These are phyloP conservation scores for Pyrrhosoma nymphula DNA, from an alignment of 2,888 invertebrate genomes.

Conservation along the genomic window DNA sequence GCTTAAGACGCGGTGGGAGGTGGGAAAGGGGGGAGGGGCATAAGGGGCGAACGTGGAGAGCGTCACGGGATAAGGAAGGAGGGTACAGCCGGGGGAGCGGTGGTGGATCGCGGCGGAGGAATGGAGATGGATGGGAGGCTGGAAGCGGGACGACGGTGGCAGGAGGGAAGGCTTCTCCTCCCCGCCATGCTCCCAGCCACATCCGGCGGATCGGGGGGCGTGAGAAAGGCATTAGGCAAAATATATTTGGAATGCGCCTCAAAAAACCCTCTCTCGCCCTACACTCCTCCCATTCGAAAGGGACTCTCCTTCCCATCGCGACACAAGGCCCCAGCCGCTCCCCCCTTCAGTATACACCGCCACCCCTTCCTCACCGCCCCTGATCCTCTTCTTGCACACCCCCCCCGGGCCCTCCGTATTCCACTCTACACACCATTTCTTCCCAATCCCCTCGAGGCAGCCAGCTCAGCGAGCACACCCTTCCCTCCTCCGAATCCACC, in stretches of 20 bases:
- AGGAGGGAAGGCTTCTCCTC: not conserved
- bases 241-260: slow-evolving; percentile 65
- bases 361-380: not conserved
- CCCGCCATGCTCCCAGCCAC: slow-evolving; percentile 30
- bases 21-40: not conserved
- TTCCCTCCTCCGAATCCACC: not conserved
- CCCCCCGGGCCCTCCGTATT: not conserved
- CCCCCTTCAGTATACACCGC: not conserved
- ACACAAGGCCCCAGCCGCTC: not conserved
- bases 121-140: slow-evolving; percentile 22
- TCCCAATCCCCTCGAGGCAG: slow-evolving; percentile 44
- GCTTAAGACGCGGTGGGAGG: not conserved
- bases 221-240: slow-evolving; percentile 66
- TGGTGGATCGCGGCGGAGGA: not conserved
- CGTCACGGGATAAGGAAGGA: not conserved
- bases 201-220: slow-evolving; percentile 63
- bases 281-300: not conserved
- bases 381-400: not conserved
- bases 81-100: not conserved
- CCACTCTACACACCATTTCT: slow-evolving; percentile 20
- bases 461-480: not conserved
- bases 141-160: slow-evolving; percentile 1
- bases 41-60: no score
- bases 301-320: not conserved
- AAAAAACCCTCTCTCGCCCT: slow-evolving; percentile 7